phyloP scores from a whole-genome alignment of 2,888 invertebrate genomes.

The Carabus problematicus region DNA sequence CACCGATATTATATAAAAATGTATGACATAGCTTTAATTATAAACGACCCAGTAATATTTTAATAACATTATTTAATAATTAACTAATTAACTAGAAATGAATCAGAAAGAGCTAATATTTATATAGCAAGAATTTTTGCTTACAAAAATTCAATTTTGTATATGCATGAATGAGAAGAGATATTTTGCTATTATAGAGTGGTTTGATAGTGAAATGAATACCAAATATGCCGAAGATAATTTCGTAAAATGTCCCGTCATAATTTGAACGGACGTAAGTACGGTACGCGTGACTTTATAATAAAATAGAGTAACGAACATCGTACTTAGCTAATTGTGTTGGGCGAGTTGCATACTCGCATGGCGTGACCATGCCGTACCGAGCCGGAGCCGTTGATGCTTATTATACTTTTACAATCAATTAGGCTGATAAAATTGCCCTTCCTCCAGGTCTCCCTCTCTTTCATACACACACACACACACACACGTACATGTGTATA shows the following conservation, averaged over 20 bases:
- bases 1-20: too few species aligned
- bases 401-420: conserved; percentile 50
- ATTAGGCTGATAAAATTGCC: conserved; percentile 35
- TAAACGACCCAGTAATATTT: too few species aligned
- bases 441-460: conserved; percentile 58
- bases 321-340: conserved; percentile 37
- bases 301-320: conserved; percentile 9
- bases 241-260: conserved; percentile 15
- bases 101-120: too few species aligned
- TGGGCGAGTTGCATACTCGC: conserved; percentile 22
- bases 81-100: too few species aligned
- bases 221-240: background rate
- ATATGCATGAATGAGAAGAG: too few species aligned
- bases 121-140: too few species aligned
- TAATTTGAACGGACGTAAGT: background rate
- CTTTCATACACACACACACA: conserved; percentile 61
- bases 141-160: too few species aligned
- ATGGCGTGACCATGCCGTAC: conserved; percentile 51
- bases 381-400: conserved; percentile 59
- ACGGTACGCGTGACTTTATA: conserved; percentile 13
- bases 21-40: too few species aligned
- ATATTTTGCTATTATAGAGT: too few species aligned
- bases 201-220: too few species aligned
- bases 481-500: conserved; percentile 46
- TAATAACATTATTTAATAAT: too few species aligned